Percentiles rank a stretch among this genome's conserved stretches.
These are phyloP conservation scores for Atta cephalotes DNA, from an alignment of 1,140 invertebrate species.

Conservation along the genomic window DNA sequence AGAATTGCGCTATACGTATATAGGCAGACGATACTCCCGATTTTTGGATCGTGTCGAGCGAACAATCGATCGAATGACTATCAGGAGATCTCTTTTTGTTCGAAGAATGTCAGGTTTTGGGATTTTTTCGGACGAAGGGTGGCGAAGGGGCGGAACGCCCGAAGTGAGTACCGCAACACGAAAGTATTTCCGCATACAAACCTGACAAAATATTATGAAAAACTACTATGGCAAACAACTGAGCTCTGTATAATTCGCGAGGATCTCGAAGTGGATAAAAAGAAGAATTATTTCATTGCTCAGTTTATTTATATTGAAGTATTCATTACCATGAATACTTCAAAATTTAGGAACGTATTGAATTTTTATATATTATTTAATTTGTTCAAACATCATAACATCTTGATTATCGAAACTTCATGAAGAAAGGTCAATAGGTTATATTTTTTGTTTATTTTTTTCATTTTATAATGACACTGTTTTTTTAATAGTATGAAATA, in stretches of 20 bases:
- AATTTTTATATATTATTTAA: too few species aligned
- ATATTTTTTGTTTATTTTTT: too few species aligned
- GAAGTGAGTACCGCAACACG: slow-evolving; percentile 4
- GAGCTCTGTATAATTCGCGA: slow-evolving; percentile 26
- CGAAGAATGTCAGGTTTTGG: slow-evolving; percentile 12
- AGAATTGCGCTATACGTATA: background rate
- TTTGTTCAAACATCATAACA: too few species aligned
- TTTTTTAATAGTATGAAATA: too few species aligned
- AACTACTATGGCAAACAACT: slow-evolving; percentile 56
- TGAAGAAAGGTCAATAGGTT: too few species aligned
- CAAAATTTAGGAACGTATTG: background rate
- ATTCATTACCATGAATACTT: background rate
- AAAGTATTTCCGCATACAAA: slow-evolving; percentile 63
- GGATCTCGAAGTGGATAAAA: background rate
- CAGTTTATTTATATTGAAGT: background rate
- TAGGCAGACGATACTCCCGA: background rate
- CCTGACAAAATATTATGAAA: slow-evolving; percentile 73
- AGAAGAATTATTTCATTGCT: background rate
- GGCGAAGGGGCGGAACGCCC: slow-evolving; percentile 38
- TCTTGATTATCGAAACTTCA: too few species aligned
- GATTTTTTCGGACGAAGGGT: slow-evolving; percentile 24
- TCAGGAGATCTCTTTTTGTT: slow-evolving; percentile 17
- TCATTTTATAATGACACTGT: too few species aligned
- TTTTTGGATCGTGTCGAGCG: slow-evolving; percentile 9
- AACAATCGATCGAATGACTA: slow-evolving; percentile 17